Evolutionary conservation across 2,113 vertebrate genomes (phyloP).

Genomic region (Archocentrus centrarchus): DNA sequence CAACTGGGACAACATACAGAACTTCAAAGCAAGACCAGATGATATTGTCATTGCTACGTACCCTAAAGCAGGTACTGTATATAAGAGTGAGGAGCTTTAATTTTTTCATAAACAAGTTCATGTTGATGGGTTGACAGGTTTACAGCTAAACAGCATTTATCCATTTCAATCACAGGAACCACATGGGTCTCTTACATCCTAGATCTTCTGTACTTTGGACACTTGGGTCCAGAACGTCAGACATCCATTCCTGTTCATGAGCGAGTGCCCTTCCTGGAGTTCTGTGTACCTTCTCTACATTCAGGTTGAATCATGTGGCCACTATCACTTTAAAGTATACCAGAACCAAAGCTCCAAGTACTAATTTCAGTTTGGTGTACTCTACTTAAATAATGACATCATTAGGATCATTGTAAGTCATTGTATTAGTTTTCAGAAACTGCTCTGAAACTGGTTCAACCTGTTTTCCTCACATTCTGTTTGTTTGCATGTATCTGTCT

Average conservation of each 20-base stretch:
- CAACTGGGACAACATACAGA: slow-evolving; percentile 83
- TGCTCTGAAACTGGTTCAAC: neutral
- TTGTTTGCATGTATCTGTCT: neutral
- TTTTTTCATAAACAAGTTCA: neutral
- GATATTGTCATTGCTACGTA: slow-evolving; percentile 87
- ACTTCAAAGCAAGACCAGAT: slow-evolving; percentile 82
- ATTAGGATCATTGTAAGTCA: neutral
- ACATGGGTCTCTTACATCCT: slow-evolving; percentile 84
- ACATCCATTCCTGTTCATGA: slow-evolving; percentile 60
- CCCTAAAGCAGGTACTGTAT: slow-evolving; percentile 84
- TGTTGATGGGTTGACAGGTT: neutral
- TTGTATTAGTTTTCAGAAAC: neutral
- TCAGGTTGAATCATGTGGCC: slow-evolving; percentile 22
- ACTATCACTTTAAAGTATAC: neutral
- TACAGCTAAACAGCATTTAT: neutral
- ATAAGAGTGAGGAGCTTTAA: neutral
- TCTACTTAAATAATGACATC: too few relatives aligned
- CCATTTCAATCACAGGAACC: slow-evolving; percentile 70
- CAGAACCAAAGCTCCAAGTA: neutral
- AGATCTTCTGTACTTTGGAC: slow-evolving; percentile 77
- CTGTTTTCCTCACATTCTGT: neutral
- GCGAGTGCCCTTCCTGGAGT: slow-evolving; percentile 82
- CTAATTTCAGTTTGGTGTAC: slow-evolving; percentile 52
- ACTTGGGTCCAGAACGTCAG: slow-evolving; percentile 59
- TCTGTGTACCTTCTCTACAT: neutral